These are phyloP conservation scores for Xylota sylvarum DNA, from an alignment of 2,888 invertebrate species.

Conservation along the genomic window DNA sequence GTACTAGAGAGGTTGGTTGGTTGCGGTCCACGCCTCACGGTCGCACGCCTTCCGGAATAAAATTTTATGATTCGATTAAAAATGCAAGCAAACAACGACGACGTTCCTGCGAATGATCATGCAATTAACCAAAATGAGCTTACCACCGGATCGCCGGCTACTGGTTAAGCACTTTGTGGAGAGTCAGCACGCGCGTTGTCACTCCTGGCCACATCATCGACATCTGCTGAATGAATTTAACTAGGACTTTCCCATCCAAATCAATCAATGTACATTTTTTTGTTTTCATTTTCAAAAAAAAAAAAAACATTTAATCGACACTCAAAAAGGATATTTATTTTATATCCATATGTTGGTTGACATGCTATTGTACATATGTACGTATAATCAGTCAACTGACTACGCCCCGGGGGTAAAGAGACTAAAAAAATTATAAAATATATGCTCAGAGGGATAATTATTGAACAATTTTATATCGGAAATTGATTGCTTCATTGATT, in stretches of 20 bases:
- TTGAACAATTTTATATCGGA: background rate
- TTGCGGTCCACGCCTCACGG: constrained; percentile 30
- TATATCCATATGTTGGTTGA: background rate
- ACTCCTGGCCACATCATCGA: background rate
- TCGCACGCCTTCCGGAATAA: constrained; percentile 53
- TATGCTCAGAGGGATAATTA: background rate
- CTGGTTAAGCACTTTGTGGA: constrained; percentile 13
- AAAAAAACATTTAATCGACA: background rate
- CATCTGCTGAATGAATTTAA: constrained; percentile 16
- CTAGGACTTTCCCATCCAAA: background rate
- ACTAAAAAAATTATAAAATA: background rate
- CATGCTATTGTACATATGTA: background rate
- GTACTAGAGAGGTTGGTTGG: background rate
- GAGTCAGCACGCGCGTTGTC: constrained; percentile 1
- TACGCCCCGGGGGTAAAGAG: background rate
- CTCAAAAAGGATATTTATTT: constrained; percentile 10
- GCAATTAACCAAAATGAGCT: constrained; percentile 60
- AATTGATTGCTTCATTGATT: constrained; percentile 20
- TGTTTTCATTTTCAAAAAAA: background rate
- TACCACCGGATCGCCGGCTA: background rate
- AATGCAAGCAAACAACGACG: constrained; percentile 53
- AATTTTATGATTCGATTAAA: constrained; percentile 57
- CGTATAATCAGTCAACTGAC: too few relatives aligned
- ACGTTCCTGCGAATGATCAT: constrained; percentile 55
- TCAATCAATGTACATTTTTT: constrained; percentile 34